Evolutionary conservation across 2,888 invertebrate species (phyloP).

Genomic region (Helobdella robusta): DNA sequence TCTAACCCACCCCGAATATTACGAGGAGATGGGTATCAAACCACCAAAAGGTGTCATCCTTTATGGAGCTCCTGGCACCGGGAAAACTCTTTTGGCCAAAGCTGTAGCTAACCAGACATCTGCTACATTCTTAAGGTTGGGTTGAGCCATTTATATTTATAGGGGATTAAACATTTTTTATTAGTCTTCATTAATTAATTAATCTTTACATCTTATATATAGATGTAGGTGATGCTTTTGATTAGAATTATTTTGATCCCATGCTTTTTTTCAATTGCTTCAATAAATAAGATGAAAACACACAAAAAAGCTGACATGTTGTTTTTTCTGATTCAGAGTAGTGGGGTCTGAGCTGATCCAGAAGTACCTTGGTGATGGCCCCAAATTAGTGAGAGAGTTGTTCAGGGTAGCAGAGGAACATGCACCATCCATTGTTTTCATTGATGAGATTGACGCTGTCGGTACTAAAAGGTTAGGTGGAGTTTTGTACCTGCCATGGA

Average conservation of each 20-base stretch:
- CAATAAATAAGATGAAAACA: too few species aligned
- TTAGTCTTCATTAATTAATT: too few species aligned
- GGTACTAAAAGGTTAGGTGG: slow-evolving; percentile 70
- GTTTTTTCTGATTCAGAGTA: too few species aligned
- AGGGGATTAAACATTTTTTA: too few species aligned
- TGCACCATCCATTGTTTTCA: slow-evolving; percentile 97
- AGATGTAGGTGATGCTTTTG: too few species aligned
- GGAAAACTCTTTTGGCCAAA: slow-evolving; percentile 92
- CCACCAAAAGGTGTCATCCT: slow-evolving; percentile 98
- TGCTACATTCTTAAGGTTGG: slow-evolving; percentile 92
- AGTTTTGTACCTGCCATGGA: not conserved
- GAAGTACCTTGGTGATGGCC: slow-evolving; percentile 97
- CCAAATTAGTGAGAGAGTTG: slow-evolving; percentile 89
- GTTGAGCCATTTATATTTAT: too few species aligned
- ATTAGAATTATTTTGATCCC: too few species aligned
- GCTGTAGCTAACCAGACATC: slow-evolving; percentile 99
- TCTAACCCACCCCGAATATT: slow-evolving; percentile 96
- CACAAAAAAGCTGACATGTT: too few species aligned
- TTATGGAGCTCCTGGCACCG: slow-evolving; percentile 95
- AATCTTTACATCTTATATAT: too few species aligned
- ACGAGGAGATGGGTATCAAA: slow-evolving; percentile 99
- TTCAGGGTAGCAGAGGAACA: slow-evolving; percentile 99
- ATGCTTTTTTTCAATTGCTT: too few species aligned
- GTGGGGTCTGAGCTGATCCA: slow-evolving; percentile 99
- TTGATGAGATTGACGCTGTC: slow-evolving; percentile 98